Evolutionary conservation across 1,140 invertebrate species (phyloP).

Genomic region (Caenorhabditis brenneri): DNA sequence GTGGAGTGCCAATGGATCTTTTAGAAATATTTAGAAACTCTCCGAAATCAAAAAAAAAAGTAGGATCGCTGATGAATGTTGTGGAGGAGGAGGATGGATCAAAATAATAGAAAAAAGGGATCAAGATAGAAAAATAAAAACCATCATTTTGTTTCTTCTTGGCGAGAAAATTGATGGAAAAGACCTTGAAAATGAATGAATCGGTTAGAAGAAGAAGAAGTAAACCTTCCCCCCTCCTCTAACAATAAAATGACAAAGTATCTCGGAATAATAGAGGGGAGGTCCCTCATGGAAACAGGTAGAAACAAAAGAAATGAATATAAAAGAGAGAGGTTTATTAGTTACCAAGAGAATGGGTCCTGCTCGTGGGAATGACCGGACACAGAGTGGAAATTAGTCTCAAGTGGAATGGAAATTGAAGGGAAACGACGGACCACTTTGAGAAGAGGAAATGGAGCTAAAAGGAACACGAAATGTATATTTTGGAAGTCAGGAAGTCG

Average conservation of each 20-base stretch:
- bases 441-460: background rate
- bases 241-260: background rate
- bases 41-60: too few relatives aligned
- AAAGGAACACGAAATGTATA: background rate
- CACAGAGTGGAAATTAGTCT: slow-evolving; percentile 7
- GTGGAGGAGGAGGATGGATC: background rate
- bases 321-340: background rate
- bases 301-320: background rate
- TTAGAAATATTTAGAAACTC: too few relatives aligned
- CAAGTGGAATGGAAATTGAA: background rate
- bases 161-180: background rate
- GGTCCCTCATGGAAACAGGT: slow-evolving; percentile 2
- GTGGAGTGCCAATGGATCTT: background rate
- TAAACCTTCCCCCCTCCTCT: too few relatives aligned
- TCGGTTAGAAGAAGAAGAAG: background rate
- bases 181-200: slow-evolving; percentile 12
- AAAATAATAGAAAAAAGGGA: background rate
- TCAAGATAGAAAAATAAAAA: background rate
- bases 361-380: background rate
- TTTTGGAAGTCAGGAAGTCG: too few relatives aligned
- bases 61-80: too few relatives aligned
- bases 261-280: background rate
- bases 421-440: background rate
- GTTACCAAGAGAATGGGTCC: background rate
- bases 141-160: too few relatives aligned